phyloP scores from a whole-genome alignment of 2,113 vertebrate genomes.

The Anhinga anhinga region DNA sequence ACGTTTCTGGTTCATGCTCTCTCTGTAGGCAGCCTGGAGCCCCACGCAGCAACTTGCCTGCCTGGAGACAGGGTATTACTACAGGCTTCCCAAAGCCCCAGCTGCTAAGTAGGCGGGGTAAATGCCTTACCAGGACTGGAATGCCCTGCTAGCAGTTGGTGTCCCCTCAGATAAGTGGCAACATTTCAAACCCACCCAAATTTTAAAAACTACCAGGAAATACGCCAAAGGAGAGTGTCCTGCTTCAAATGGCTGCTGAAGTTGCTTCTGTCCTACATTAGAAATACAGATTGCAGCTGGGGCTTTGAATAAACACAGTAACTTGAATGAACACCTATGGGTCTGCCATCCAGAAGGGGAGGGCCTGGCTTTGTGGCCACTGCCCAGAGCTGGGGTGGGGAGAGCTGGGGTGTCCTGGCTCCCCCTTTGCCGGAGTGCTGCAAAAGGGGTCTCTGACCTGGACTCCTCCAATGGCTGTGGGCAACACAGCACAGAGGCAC shows the following conservation, averaged over 20 bases:
- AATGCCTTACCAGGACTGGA: neutral
- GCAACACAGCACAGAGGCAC: neutral
- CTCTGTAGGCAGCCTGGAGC: neutral
- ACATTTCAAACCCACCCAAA: neutral
- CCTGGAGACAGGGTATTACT: neutral
- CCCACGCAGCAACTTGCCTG: rapidly evolving
- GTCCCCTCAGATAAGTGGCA: neutral
- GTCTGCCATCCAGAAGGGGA: neutral
- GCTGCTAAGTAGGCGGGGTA: neutral
- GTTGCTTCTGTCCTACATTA: neutral
- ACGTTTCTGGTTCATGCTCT: neutral
- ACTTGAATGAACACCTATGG: neutral
- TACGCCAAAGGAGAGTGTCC: neutral
- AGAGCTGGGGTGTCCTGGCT: neutral
- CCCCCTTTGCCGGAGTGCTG: neutral
- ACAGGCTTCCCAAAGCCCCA: neutral
- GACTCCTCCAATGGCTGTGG: neutral
- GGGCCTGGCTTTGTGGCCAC: neutral
- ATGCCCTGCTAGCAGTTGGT: neutral
- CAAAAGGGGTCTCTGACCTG: neutral
- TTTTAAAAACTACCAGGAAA: neutral
- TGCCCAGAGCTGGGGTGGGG: neutral
- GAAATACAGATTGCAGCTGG: neutral
- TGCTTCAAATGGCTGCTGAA: neutral
- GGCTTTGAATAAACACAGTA: neutral